Base-by-base conservation (phyloP, 1,140 invertebrate genomes). In the Stegodyphus mimosarum region DNA sequence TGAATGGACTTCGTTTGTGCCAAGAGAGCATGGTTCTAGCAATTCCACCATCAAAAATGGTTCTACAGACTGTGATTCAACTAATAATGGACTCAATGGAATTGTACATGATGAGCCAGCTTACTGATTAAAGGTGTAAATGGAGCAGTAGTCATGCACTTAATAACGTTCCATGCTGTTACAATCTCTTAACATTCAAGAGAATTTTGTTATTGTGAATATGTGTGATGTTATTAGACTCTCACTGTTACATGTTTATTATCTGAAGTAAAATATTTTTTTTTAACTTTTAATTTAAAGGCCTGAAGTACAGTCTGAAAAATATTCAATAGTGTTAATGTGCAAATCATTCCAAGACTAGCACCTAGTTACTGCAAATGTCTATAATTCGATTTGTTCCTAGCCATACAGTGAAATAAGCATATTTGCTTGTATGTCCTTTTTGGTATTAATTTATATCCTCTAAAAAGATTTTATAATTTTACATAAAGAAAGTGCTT, bases 1-100 rank as follows among this genome's bases (percentile, higher is more conserved):
- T 88, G 94, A 95, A 88, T 95, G 94, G 94, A 95, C 94, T 15
- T 93, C 92, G 33, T 94, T 95, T 88, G 89, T 89, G 7, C 53
- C 87, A 4, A 88, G 81, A 76, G 78, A 88, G 7, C 72, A 75
- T 6, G 52, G 52, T 11, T 49, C 6, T 15, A 33, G n/a, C 50
- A 51, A 53, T 51, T 71, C 66, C 6, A 10, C 10, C 18, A n/a
- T 13, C 0, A 76, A 84, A n/a, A 84, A 84, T 76, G 81, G 81
- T 13, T 53, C 55, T 7, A 63, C 50, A n/a, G 60, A 81, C 73
- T 75, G 81, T 84, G 73, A 84, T 75, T 53, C 51, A 7, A 55
- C 15, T 55, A 70, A 33, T 5, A 84, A 51, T 71, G 75, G 75
- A n/a, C 52, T 81, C 6, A 81, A 83, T 74, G 81, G 81, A 0